These are phyloP conservation scores for Ricordea florida DNA, from an alignment of 92 coral and sea anemone genomes.

Conservation along the genomic window DNA sequence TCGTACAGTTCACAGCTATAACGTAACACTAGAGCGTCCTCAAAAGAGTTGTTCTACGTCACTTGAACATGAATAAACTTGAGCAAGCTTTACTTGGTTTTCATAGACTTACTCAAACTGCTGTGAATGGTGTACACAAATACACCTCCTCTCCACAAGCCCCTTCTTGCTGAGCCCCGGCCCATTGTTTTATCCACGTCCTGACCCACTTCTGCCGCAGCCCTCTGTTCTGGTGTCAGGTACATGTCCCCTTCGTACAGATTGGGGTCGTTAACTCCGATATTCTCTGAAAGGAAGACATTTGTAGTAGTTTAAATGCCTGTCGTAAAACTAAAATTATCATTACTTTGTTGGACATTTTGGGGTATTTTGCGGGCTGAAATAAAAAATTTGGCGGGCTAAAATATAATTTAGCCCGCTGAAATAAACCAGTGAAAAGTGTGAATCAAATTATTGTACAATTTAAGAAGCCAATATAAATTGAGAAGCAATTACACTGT, in stretches of 20 bases:
- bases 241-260: conserved; percentile 64
- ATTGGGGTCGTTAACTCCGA: conserved; percentile 58
- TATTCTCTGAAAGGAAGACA: neutral
- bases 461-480: too few relatives aligned
- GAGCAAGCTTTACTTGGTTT: too few relatives aligned
- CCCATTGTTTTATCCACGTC: conserved; percentile 33
- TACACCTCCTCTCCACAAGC: conserved; percentile 76
- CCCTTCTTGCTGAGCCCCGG: conserved; percentile 58
- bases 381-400: too few relatives aligned
- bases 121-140: conserved; percentile 57
- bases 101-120: conserved; percentile 56
- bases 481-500: too few relatives aligned
- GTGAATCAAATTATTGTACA: too few relatives aligned
- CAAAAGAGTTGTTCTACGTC: too few relatives aligned
- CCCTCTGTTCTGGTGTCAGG: conserved; percentile 44
- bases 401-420: too few relatives aligned
- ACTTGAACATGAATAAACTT: too few relatives aligned
- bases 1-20: too few relatives aligned
- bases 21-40: too few relatives aligned
- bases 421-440: too few relatives aligned
- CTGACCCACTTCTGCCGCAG: conserved; percentile 51
- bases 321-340: neutral
- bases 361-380: neutral
- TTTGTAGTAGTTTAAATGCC: too few relatives aligned
- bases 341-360: neutral